Evolutionary conservation across 1,140 invertebrate species (phyloP).

Genomic region (Drosophila azteca): DNA sequence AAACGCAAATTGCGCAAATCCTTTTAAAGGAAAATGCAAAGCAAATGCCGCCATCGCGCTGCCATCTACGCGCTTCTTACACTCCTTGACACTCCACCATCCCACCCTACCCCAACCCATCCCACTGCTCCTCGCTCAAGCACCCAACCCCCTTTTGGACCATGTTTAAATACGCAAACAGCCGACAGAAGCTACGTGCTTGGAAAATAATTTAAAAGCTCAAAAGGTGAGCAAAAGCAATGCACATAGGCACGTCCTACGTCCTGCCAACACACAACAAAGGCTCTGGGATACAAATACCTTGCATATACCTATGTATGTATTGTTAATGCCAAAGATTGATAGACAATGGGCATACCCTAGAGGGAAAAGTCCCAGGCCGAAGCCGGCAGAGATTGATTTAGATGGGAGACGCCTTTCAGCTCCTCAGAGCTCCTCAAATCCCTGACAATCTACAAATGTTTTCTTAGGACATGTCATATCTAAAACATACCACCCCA

Average conservation of each 20-base stretch:
- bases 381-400: too few relatives aligned
- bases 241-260: conserved; percentile 78
- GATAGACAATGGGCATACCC: conserved; percentile 39
- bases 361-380: neutral
- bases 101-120: neutral
- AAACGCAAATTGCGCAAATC: conserved; percentile 77
- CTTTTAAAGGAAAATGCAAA: conserved; percentile 70
- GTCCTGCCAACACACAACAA: conserved; percentile 46
- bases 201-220: conserved; percentile 83
- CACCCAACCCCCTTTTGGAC: conserved; percentile 5
- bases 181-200: conserved; percentile 79
- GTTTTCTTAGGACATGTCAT: too few relatives aligned
- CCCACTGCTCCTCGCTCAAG: neutral
- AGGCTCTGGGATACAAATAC: conserved; percentile 13
- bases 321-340: conserved; percentile 5
- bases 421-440: too few relatives aligned
- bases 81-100: conserved; percentile 1
- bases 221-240: conserved; percentile 82
- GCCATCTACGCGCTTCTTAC: conserved; percentile 56
- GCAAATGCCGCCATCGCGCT: conserved; percentile 43
- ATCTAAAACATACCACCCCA: too few relatives aligned
- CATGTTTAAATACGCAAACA: conserved; percentile 82
- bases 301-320: conserved; percentile 26
- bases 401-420: too few relatives aligned
- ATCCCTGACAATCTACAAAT: too few relatives aligned